Evolutionary conservation across 2,888 invertebrate genomes (phyloP).

Genomic region (Gymnocheta viridis): DNA sequence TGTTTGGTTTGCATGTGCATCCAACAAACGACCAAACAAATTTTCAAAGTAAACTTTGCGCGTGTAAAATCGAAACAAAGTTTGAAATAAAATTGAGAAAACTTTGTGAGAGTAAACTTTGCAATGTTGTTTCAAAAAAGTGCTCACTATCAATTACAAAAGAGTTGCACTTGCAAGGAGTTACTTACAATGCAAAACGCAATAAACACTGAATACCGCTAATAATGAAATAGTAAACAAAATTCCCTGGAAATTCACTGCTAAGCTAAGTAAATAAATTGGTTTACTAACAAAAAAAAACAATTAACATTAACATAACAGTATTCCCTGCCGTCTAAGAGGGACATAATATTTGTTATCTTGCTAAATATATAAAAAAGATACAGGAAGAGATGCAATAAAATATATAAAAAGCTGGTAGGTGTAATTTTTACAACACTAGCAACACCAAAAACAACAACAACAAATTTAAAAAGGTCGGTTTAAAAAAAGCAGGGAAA

Average conservation of each 20-base stretch:
- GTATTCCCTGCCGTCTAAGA: neutral
- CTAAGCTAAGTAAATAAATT: conserved; percentile 48
- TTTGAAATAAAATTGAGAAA: no score
- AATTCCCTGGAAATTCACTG: neutral
- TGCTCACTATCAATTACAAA: no score
- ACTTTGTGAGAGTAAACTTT: no score
- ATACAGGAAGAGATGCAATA: neutral
- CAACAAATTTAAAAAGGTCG: neutral
- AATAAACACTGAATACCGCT: no score
- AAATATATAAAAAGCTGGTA: neutral
- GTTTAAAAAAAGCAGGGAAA: neutral
- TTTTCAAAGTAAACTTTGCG: no score
- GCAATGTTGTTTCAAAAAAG: no score
- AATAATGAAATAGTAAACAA: neutral
- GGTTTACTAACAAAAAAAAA: conserved; percentile 11
- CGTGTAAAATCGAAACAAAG: no score
- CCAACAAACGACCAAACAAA: no score
- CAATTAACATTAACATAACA: neutral
- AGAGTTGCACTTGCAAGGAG: no score
- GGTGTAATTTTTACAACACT: neutral
- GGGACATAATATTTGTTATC: conserved; percentile 2
- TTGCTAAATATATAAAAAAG: neutral
- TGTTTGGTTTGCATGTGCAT: no score
- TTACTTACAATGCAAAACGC: no score
- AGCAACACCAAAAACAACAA: conserved; percentile 7